Base-by-base conservation (phyloP, 2,888 invertebrate genomes). In the Deilephila elpenor region DNA sequence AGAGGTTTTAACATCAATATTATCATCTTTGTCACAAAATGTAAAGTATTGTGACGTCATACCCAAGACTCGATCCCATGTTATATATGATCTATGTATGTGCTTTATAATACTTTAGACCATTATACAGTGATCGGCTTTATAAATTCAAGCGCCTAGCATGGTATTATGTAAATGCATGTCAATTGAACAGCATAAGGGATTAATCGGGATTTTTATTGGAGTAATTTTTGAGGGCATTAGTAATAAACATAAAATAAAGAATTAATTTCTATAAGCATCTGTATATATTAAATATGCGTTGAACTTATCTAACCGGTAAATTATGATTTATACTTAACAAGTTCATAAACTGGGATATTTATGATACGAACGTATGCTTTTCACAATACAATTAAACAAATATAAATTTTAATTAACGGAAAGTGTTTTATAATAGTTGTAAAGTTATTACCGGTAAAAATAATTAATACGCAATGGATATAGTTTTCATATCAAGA, bases 161-260 rank as follows among this genome's bases (percentile, higher is more conserved):
- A 32, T 32, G 14, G 37, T 11, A 44, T 64, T 64, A 64, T 64
- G 64, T 20, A 44, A 37, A 37, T 64, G 20, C n/a, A 62, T 62
- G 62, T 32, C 37, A 44, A 20, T 8, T 37, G 37, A 64, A 64
- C 37, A 37, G 37, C 64, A 20, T 62, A 11, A 44, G 14, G n/a
- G 20, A 59, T 20, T 20, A 20, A 64, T 20, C 37, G 37, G 20
- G 64, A 44, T 37, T 62, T 37, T 37, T 64, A 64, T 64, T 37
- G 11, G 20, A 44, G 44, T 67, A 44, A 20, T 51, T 6, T 44
- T 44, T 61, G 3, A 60, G 29, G 20, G 20, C 20, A 62, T 37
- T 8, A 20, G n/a, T 44, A 37, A 44, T 64, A 11, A 20, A 44
- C 37, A 44, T 64, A 20, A 64, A 61, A 25, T 60, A 25, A 20